Evolutionary conservation across 2,888 invertebrate genomes (phyloP), one percentile per base, ranked within the genome.

Genomic region (Drosophila pseudotakahashii): DNA sequence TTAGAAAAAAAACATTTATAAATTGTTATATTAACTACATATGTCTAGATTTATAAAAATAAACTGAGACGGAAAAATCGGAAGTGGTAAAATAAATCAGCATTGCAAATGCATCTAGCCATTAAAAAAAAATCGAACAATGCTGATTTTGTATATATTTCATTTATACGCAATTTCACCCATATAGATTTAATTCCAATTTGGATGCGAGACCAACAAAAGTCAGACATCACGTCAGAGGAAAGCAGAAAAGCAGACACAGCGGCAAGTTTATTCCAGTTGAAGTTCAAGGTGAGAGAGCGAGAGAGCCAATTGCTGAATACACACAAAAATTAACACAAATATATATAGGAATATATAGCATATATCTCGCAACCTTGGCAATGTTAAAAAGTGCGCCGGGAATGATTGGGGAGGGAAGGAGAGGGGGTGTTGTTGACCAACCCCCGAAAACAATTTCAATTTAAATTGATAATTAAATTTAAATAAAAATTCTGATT

Each of bases 251-350:
- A 54, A 72, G 63, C 76, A 76, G 76, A 69, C 70, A 36, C 11
- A 75, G 75, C 77, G 63, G 64, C 78, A 73, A 88, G 82, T 85
- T 85, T 80, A 88, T 84, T 88, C 61, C 78, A 87, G 88, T 84
- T 85, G 86, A 84, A 84, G 84, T 84, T 84, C 84, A 84, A 88
- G 84, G 84, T 79, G 72, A 88, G 61, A 78, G 60, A 42, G 76
- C 51, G 47, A 51, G 78, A 64, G 75, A 52, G 70, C 72, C 76
- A 78, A 77, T 78, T 68, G 81, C 75, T 67, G 67, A 71, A 72
- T 77, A 81, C 66, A 75, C 64, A 55, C 23, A 23, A 48, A 60
- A 84, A 75, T 81, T 73, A 84, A 69, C 84, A 78, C 72, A 83
- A 51, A 73, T 55, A 66, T 51, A 64, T 60, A 71, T 41, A 53